A percentile compares a stretch with the other conserved stretches of the same genome.
These are phyloP conservation scores for Chymomyza procnemis DNA, from an alignment of 2,888 invertebrate species.

Conservation along the genomic window DNA sequence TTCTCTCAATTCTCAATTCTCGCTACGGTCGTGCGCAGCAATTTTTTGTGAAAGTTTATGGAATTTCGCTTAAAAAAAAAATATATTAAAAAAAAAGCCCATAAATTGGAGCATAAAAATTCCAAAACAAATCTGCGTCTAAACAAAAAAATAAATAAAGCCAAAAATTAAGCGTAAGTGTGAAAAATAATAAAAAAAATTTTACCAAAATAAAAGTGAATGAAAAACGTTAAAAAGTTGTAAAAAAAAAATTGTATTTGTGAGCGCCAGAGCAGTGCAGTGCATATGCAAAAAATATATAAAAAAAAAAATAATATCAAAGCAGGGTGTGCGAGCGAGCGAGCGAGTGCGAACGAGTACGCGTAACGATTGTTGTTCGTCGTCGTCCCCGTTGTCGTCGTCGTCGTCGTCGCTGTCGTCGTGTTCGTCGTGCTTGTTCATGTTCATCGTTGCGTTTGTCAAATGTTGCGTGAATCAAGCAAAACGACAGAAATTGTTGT, in stretches of 20 bases:
- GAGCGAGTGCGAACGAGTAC: conserved; percentile 1
- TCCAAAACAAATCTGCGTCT: conserved; percentile 59
- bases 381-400: neutral
- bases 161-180: conserved; percentile 49
- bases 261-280: conserved; percentile 28
- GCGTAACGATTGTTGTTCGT: conserved; percentile 1
- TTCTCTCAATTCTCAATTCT: neutral
- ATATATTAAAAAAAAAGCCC: conserved; percentile 35
- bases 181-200: conserved; percentile 31
- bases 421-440: neutral
- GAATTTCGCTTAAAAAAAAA: conserved; percentile 41
- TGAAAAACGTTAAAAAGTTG: conserved; percentile 26
- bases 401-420: neutral
- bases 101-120: conserved; percentile 40
- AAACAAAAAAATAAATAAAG: conserved; percentile 36
- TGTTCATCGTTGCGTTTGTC: conserved; percentile 35
- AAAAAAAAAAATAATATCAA: conserved; percentile 18
- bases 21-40: conserved; percentile 1
- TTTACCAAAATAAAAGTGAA: conserved; percentile 14
- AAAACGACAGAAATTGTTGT: conserved; percentile 60
- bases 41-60: conserved; percentile 14
- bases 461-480: conserved; percentile 65
- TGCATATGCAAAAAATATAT: conserved; percentile 19
- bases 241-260: conserved; percentile 34
- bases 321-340: conserved; percentile 6